Evolutionary conservation across 2,797 vertebrate species (phyloP).

Genomic region (Oophaga sylvatica): DNA sequence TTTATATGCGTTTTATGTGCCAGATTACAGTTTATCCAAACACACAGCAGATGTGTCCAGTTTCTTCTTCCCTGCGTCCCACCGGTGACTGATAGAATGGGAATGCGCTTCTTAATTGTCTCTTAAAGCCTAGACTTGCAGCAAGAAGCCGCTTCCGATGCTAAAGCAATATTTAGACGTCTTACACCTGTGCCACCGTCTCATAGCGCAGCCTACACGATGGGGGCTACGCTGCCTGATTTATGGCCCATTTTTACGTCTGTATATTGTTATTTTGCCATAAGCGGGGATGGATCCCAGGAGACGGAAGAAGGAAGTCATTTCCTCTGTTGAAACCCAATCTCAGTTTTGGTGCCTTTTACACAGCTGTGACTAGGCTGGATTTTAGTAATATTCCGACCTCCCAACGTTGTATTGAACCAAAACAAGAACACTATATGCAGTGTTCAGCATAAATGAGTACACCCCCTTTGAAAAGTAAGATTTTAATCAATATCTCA

Average conservation of each 20-base stretch:
- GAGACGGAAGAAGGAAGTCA: slow-evolving; percentile 1
- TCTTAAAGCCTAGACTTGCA: slow-evolving; percentile 41
- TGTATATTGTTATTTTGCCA: slow-evolving; percentile 4
- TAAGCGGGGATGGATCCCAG: neutral
- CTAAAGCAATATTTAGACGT: slow-evolving; percentile 24
- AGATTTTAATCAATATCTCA: no score
- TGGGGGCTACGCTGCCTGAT: neutral
- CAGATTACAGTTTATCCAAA: slow-evolving; percentile 42
- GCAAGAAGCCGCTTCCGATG: slow-evolving; percentile 36
- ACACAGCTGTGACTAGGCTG: neutral
- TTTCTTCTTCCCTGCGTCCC: neutral
- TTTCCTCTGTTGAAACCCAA: neutral
- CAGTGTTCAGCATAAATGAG: neutral
- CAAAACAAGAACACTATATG: neutral
- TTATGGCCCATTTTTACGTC: neutral
- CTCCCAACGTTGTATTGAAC: neutral
- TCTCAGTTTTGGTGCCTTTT: neutral
- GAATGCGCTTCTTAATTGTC: slow-evolving; percentile 12
- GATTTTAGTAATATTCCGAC: neutral
- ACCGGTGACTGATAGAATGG: slow-evolving; percentile 14
- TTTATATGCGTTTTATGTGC: slow-evolving; percentile 31
- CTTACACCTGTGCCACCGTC: slow-evolving; percentile 27
- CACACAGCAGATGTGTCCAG: slow-evolving; percentile 39
- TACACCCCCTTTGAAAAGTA: neutral
- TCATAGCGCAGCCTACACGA: neutral